These are phyloP conservation scores for Leptinotarsa juncta DNA, from an alignment of 2,888 invertebrate species.

Conservation along the genomic window DNA sequence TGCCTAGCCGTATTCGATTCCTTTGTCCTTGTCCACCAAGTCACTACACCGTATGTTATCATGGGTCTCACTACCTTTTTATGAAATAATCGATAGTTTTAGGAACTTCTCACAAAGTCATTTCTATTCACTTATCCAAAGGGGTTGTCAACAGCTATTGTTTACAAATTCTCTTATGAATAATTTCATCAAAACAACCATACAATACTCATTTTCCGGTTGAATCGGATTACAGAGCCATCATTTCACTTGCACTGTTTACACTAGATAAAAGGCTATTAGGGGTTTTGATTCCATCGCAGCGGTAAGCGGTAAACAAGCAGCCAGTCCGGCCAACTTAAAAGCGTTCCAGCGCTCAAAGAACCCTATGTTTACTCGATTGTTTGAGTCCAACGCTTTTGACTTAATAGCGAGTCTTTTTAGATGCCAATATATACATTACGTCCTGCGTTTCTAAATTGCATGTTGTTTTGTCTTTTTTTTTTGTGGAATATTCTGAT, in stretches of 20 bases:
- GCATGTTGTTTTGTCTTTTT: constrained; percentile 1
- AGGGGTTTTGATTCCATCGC: constrained; percentile 36
- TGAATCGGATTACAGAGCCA: constrained; percentile 53
- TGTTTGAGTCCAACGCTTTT: constrained; percentile 32
- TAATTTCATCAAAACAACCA: constrained; percentile 45
- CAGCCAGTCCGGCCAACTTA: constrained; percentile 39
- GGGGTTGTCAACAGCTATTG: constrained; percentile 27
- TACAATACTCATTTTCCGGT: constrained; percentile 46
- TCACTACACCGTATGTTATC: too few relatives aligned
- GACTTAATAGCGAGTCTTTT: constrained; percentile 18
- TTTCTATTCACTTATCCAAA: constrained; percentile 3
- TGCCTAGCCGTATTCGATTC: too few relatives aligned
- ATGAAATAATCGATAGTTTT: not conserved
- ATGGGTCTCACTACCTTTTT: too few relatives aligned
- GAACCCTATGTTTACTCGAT: constrained; percentile 44
- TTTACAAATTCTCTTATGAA: constrained; percentile 44
- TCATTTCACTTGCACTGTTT: constrained; percentile 57
- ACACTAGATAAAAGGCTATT: constrained; percentile 59
- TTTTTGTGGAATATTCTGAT: constrained; percentile 8
- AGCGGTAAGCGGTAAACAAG: constrained; percentile 34
- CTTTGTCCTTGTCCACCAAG: too few relatives aligned
- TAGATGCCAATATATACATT: constrained; percentile 20
- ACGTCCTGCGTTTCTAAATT: constrained; percentile 19
- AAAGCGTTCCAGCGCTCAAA: constrained; percentile 42
- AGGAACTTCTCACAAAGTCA: not conserved